These are phyloP conservation scores for Benthosema pterotum DNA, from an alignment of 2,797 vertebrate species.

Conservation along the genomic window DNA sequence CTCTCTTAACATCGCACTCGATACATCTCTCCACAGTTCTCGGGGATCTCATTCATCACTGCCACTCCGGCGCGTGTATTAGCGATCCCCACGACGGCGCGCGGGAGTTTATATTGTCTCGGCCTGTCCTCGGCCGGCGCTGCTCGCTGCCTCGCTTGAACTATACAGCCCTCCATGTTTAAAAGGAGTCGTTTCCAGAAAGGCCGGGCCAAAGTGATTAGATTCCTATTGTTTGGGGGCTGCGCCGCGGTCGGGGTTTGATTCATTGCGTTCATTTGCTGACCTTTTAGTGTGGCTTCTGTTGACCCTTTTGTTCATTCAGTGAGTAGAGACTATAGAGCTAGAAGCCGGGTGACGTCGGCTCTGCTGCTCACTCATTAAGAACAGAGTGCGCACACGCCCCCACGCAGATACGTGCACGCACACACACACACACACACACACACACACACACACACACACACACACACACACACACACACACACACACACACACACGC, in stretches of 20 bases:
- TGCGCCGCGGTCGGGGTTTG: constrained; percentile 31
- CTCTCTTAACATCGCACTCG: constrained; percentile 58
- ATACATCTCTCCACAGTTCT: constrained; percentile 66
- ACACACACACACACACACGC: constrained; percentile 2
- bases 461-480: neutral
- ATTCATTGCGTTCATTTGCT: constrained; percentile 49
- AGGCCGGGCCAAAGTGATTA: constrained; percentile 55
- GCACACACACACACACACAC: neutral
- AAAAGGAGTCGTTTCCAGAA: constrained; percentile 62
- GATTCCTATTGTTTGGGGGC: constrained; percentile 41
- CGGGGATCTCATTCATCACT: constrained; percentile 74
- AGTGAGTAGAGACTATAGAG: too few species aligned
- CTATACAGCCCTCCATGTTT: neutral
- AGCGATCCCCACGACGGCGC: constrained; percentile 54
- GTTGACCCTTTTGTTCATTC: constrained; percentile 9
- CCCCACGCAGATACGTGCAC: neutral
- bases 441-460: neutral
- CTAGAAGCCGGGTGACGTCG: neutral
- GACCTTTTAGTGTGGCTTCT: constrained; percentile 48
- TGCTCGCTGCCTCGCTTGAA: constrained; percentile 61
- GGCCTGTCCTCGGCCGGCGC: constrained; percentile 48
- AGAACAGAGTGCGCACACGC: neutral
- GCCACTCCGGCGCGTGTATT: constrained; percentile 66
- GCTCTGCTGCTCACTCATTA: neutral
- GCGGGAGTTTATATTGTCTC: constrained; percentile 68